phyloP scores from a whole-genome alignment of 2,113 vertebrate genomes.

The Macroglossus sobrinus region DNA sequence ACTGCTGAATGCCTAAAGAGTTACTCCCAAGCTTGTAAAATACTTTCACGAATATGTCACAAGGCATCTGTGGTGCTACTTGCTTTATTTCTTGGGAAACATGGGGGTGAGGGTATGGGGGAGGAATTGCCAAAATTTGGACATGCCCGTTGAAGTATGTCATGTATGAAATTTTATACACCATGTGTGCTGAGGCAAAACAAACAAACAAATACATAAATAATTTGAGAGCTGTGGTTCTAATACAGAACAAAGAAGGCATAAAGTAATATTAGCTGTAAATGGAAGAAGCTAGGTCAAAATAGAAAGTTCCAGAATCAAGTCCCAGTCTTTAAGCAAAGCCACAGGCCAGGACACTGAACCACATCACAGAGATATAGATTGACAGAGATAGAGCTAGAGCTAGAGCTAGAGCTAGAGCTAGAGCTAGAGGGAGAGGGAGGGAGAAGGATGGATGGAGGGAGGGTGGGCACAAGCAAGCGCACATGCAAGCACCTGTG shows the following conservation, averaged over 20 bases:
- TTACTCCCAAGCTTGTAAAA: background rate
- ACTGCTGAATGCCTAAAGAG: background rate
- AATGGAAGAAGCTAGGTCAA: background rate
- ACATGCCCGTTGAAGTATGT: constrained; percentile 16
- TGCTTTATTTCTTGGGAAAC: constrained; percentile 47
- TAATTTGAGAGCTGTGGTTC: background rate
- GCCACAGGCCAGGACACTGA: background rate
- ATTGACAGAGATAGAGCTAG: background rate
- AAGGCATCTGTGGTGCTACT: background rate
- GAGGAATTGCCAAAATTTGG: constrained; percentile 44
- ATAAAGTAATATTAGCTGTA: constrained; percentile 36
- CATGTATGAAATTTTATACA: constrained; percentile 47
- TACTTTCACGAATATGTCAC: constrained; percentile 12
- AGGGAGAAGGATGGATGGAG: background rate
- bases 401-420: background rate
- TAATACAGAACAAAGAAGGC: constrained; percentile 45
- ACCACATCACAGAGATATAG: background rate
- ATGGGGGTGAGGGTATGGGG: background rate
- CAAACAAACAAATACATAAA: background rate
- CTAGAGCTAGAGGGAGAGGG: background rate
- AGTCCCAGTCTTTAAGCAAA: background rate
- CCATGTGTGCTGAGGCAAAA: background rate
- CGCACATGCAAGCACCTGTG: background rate
- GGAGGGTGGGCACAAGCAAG: background rate
- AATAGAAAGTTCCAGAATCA: background rate